Percentiles rank a stretch among this genome's conserved stretches.
Conservation (phyloP, 2,113 vertebrate genomes). For the Hyaena hyaena region DNA sequence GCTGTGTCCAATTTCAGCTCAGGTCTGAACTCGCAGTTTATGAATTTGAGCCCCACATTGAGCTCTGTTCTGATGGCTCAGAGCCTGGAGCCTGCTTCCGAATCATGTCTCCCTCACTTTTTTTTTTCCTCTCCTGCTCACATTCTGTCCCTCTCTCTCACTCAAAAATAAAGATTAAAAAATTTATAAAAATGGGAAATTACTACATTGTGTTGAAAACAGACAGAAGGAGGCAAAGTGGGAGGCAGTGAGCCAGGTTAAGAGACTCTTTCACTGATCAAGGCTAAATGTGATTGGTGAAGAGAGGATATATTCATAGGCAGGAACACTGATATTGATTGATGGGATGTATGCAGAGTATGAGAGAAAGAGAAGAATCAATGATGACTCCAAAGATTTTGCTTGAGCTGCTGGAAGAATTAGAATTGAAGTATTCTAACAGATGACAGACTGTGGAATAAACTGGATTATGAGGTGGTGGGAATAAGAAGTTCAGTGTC, state of each 20-base stretch:
- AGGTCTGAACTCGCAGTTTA: too few relatives aligned
- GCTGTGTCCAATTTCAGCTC: too few relatives aligned
- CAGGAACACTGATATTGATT: not conserved
- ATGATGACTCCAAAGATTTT: not conserved
- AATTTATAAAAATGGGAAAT: not conserved
- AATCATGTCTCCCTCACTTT: too few relatives aligned
- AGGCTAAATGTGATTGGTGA: not conserved
- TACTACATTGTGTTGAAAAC: not conserved
- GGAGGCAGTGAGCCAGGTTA: not conserved
- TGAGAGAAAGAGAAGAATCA: not conserved
- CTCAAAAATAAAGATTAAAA: too few relatives aligned
- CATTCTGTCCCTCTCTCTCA: too few relatives aligned
- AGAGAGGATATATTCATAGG: not conserved
- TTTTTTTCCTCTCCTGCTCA: too few relatives aligned
- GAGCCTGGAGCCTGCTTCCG: too few relatives aligned
- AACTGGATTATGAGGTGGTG: not conserved
- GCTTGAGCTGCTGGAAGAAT: not conserved
- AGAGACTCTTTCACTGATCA: not conserved
- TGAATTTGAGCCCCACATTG: too few relatives aligned
- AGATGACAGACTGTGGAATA: not conserved
- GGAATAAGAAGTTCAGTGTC: not conserved
- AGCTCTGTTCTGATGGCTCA: too few relatives aligned
- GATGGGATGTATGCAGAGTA: not conserved
- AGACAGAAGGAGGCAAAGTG: not conserved
- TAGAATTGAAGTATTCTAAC: not conserved